phyloP scores from a whole-genome alignment of 1,140 invertebrate species.

The Lepeophtheirus salmonis region DNA sequence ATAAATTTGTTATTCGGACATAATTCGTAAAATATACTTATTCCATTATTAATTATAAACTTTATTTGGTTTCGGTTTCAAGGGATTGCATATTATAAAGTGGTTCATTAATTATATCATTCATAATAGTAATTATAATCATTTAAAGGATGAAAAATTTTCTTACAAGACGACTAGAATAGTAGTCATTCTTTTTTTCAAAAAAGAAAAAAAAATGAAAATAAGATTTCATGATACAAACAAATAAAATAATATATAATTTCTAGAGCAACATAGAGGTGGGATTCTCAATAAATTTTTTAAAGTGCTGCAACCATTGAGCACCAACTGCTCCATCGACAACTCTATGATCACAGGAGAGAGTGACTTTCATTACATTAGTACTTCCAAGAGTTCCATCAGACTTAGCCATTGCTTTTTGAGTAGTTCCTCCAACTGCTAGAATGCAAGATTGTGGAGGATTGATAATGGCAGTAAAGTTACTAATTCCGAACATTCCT shows the following conservation, averaged over 20 bases:
- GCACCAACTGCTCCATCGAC: conserved; percentile 52
- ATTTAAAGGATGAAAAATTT: background rate
- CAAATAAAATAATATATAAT: background rate
- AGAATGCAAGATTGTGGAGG: conserved; percentile 48
- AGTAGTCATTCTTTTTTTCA: background rate
- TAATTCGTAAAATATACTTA: background rate
- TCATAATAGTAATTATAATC: background rate
- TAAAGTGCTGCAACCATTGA: conserved; percentile 44
- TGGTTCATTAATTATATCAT: background rate
- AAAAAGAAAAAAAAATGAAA: background rate
- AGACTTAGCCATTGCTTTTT: conserved; percentile 32
- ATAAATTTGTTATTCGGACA: too few species aligned
- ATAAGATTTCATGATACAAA: background rate
- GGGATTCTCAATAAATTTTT: conserved; percentile 40
- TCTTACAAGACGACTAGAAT: background rate
- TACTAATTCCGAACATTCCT: conserved; percentile 82
- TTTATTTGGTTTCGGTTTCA: background rate
- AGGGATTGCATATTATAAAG: background rate
- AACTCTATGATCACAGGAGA: conserved; percentile 50
- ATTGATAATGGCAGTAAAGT: conserved; percentile 47
- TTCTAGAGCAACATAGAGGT: conserved; percentile 43
- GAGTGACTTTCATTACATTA: conserved; percentile 41
- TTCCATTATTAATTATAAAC: background rate
- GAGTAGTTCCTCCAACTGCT: conserved; percentile 39
- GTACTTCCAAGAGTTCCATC: conserved; percentile 30